Conservation (phyloP, 2,888 invertebrate genomes). For the Hirtodrosophila duncani region DNA sequence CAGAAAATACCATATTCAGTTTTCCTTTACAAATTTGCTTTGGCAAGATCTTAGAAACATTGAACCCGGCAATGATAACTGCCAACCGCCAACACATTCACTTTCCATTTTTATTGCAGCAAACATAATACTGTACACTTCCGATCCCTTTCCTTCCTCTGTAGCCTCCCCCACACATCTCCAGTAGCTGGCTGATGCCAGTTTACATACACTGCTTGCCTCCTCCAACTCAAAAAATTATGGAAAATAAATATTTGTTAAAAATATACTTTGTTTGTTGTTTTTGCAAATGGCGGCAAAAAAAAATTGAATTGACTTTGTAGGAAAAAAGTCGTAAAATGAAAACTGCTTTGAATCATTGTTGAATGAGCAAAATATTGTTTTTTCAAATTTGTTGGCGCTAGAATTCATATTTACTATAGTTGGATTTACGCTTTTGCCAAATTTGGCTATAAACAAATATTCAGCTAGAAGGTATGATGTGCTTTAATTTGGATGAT, state of each 20-base stretch:
- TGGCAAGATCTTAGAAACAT: too few relatives aligned
- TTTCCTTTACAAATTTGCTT: too few relatives aligned
- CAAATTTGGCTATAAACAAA: conserved; percentile 38
- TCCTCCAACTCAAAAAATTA: conserved; percentile 29
- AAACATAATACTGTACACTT: background rate
- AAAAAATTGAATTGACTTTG: background rate
- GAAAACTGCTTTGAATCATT: conserved; percentile 7
- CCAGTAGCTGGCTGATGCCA: too few relatives aligned
- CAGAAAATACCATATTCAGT: too few relatives aligned
- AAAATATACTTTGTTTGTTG: conserved; percentile 12
- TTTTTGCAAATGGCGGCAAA: conserved; percentile 10
- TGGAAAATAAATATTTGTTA: conserved; percentile 45
- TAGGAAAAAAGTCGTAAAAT: background rate
- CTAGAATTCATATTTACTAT: conserved; percentile 20
- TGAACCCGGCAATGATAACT: too few relatives aligned
- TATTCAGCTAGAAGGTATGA: too few relatives aligned
- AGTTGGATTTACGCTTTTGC: conserved; percentile 50
- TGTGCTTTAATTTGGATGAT: too few relatives aligned
- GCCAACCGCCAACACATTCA: too few relatives aligned
- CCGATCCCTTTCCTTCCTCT: conserved; percentile 3
- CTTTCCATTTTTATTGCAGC: too few relatives aligned
- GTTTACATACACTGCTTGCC: too few relatives aligned
- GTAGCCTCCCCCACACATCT: too few relatives aligned
- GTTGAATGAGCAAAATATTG: conserved; percentile 16
- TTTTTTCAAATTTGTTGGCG: too few relatives aligned